phyloP scores from a whole-genome alignment of 2,113 vertebrate species.

The Cebus imitator region DNA sequence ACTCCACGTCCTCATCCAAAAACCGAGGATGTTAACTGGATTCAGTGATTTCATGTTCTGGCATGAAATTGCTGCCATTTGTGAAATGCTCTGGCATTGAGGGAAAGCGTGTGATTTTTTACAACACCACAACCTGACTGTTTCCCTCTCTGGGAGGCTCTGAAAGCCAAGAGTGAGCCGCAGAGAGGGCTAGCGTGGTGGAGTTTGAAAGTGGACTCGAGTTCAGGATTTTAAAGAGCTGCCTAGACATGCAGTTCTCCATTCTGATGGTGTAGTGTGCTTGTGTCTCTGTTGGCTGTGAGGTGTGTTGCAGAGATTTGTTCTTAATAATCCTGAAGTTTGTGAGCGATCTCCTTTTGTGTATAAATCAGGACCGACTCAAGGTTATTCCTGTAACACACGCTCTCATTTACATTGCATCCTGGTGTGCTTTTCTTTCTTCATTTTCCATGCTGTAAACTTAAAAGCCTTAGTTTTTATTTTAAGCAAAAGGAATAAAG shows the following conservation, averaged over 20 bases:
- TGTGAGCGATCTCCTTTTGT: neutral
- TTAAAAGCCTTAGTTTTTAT: neutral
- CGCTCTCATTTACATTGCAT: neutral
- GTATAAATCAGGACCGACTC: neutral
- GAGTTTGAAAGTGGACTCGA: neutral
- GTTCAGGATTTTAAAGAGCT: neutral
- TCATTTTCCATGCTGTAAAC: neutral
- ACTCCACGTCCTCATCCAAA: neutral
- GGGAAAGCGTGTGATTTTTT: neutral
- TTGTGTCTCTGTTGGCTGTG: neutral
- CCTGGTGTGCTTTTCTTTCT: neutral
- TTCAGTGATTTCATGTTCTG: neutral
- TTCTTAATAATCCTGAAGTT: neutral
- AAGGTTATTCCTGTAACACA: neutral
- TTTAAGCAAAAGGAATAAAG: neutral
- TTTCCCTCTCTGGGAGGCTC: neutral
- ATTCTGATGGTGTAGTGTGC: fast-evolving
- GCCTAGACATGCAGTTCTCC: neutral
- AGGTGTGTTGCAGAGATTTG: neutral
- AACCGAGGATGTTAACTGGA: too few species aligned
- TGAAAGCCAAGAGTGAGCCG: neutral
- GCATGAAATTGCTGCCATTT: neutral
- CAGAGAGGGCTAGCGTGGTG: neutral
- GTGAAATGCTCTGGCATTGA: neutral
- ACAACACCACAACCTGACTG: neutral